Conservation (phyloP, 2,113 vertebrate species). For the Calypte anna region DNA sequence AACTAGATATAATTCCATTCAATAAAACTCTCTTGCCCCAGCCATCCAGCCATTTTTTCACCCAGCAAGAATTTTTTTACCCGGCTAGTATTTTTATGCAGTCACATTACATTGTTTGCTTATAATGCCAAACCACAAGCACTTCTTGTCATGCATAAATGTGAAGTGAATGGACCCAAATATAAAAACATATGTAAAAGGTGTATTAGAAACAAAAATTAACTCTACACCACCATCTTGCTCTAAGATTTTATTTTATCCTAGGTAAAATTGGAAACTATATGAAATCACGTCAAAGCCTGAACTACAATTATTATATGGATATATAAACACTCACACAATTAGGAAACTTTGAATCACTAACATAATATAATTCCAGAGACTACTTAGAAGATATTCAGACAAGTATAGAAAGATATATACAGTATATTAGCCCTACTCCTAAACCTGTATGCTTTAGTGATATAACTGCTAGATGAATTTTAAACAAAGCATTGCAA, state of each 20-base stretch:
- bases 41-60: too few relatives aligned
- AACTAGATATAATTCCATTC: too few relatives aligned
- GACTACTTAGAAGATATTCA: not conserved
- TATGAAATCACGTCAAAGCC: not conserved
- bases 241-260: not conserved
- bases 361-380: not conserved
- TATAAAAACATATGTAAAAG: not conserved
- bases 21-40: too few relatives aligned
- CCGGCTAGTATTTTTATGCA: too few relatives aligned
- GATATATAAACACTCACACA: not conserved
- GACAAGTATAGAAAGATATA: not conserved
- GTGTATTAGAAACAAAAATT: not conserved
- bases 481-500: not conserved
- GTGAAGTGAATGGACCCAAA: not conserved
- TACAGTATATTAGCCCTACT: not conserved
- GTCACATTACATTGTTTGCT: not conserved
- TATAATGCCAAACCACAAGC: not conserved
- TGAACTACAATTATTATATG: not conserved
- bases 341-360: not conserved
- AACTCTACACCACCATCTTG: not conserved
- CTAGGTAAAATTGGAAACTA: not conserved
- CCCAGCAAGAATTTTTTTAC: too few relatives aligned
- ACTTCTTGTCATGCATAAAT: not conserved
- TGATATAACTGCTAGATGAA: not conserved
- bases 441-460: not conserved